phyloP scores from a whole-genome alignment of 64 coral and sea anemone genomes.

The Exaiptasia diaphana region DNA sequence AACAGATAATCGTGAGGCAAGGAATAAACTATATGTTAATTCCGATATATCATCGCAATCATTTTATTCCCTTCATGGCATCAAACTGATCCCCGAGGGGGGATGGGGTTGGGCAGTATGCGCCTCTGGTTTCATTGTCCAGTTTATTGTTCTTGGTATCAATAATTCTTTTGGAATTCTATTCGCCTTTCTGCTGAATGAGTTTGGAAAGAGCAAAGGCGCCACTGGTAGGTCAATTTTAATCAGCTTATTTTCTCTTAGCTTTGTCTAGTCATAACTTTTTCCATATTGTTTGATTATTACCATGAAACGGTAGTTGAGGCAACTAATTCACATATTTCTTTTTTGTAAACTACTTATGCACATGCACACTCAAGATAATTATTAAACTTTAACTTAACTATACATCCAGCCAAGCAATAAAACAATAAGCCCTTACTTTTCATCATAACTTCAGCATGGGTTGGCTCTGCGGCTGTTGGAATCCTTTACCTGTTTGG shows the following conservation, averaged over 20 bases:
- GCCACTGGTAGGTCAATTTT: constrained; percentile 16
- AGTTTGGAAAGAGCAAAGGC: constrained; percentile 45
- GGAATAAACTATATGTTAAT: too few relatives aligned
- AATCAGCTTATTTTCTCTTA: neutral
- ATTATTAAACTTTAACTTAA: too few relatives aligned
- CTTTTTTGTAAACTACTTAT: too few relatives aligned
- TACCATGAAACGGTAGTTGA: too few relatives aligned
- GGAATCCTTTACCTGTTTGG: constrained; percentile 80
- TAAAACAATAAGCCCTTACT: too few relatives aligned
- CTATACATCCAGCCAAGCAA: too few relatives aligned
- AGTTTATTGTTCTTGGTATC: constrained; percentile 45
- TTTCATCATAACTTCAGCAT: constrained; percentile 46
- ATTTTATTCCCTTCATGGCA: neutral
- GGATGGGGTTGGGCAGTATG: constrained; percentile 55
- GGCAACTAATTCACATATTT: too few relatives aligned
- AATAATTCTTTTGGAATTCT: constrained; percentile 60
- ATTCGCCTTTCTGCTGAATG: constrained; percentile 18
- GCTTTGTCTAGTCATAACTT: neutral
- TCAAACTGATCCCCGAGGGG: constrained; percentile 43
- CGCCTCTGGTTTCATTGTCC: constrained; percentile 17
- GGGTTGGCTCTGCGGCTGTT: constrained; percentile 79
- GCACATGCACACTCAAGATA: too few relatives aligned
- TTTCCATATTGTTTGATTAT: neutral
- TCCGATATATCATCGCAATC: too few relatives aligned
- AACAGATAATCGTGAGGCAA: too few relatives aligned